Conservation (phyloP, 2,113 vertebrate genomes). For the Trogon melanurus region DNA sequence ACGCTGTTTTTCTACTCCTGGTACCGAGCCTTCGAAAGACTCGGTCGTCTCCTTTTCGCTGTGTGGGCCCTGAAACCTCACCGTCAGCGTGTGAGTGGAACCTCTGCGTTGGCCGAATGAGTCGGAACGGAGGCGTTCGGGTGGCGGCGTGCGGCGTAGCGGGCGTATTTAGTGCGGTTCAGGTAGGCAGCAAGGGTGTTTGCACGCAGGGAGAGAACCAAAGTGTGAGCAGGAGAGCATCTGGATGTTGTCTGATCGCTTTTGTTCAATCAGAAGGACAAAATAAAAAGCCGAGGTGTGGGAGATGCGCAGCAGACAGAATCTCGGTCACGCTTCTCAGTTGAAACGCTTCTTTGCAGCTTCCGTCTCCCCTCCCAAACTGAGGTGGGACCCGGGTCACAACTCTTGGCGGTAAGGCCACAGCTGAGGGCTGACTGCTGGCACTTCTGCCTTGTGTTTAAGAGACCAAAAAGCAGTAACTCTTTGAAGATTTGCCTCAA, state of each 20-base stretch:
- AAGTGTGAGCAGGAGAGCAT: not conserved
- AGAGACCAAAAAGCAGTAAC: not conserved
- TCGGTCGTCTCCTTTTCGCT: not conserved
- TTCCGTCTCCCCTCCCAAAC: not conserved
- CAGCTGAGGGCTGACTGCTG: not conserved
- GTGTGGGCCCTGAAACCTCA: not conserved
- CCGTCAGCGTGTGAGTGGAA: not conserved
- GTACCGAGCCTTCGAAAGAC: not conserved
- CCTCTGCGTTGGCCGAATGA: conserved; percentile 19
- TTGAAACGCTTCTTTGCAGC: not conserved
- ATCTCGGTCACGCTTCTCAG: rapidly evolving
- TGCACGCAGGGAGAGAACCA: not conserved
- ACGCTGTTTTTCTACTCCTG: not conserved
- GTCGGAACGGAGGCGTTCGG: not conserved
- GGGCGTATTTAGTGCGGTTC: rapidly evolving
- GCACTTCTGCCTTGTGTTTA: not conserved
- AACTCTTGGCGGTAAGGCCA: not conserved
- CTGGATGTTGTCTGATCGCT: not conserved
- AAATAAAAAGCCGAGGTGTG: not conserved
- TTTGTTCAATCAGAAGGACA: not conserved
- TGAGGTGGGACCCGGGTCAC: not conserved
- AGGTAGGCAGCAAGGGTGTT: not conserved
- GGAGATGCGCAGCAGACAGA: not conserved
- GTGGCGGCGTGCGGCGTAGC: not conserved
- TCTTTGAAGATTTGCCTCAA: not conserved